Base-by-base conservation (phyloP, 2,888 invertebrate genomes). In the Leptopilina syphax region DNA sequence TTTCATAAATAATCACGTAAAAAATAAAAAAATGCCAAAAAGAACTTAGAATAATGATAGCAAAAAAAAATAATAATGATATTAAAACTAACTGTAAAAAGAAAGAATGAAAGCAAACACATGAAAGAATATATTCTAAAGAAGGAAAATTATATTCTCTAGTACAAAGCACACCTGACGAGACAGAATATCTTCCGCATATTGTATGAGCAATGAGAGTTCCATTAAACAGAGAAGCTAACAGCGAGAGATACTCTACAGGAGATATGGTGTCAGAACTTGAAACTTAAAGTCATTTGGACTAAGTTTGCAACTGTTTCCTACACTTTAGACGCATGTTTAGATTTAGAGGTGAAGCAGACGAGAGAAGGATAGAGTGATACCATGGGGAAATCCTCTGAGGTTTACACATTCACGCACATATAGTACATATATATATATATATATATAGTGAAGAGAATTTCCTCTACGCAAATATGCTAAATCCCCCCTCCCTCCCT, bases 401-500 rank as follows among this genome's bases (percentile, higher is more conserved):
- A 50, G 50, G 50, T 50, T 79, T 81, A 65, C 76, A 50, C 50
- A 50, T 10, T 50, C 50, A 50, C 50, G 50, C 50, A 50, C 10
- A 50, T 50, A 47, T 18, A 18, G 18, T 18, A 18, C 18, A 18
- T 18, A 18, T 47, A 47, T 50, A 50, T 12, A 10, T 50, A 50
- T 44, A 44, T 44, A 63, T 77, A 66, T 73, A 79, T 18, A 65
- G 24, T 12, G 24, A 50, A 41, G 63, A 73, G 77, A 77, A 78
- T 44, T 44, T 70, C 54, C 77, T 68, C 60, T 80, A 78, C 54
- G 54, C 70, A 70, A 70, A 70, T 70, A 70, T 70, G 47, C 54
- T 70, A 54, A 70, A 24, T 7, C 9, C 5, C 9, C 47, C 5
- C 47, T 7, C 34, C 3, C 34, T 34, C 34, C 34, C 34, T 2